Evolutionary conservation across 2,888 invertebrate genomes (phyloP), one percentile per base, ranked within the genome.

Genomic region (Steinernema carpocapsae): DNA sequence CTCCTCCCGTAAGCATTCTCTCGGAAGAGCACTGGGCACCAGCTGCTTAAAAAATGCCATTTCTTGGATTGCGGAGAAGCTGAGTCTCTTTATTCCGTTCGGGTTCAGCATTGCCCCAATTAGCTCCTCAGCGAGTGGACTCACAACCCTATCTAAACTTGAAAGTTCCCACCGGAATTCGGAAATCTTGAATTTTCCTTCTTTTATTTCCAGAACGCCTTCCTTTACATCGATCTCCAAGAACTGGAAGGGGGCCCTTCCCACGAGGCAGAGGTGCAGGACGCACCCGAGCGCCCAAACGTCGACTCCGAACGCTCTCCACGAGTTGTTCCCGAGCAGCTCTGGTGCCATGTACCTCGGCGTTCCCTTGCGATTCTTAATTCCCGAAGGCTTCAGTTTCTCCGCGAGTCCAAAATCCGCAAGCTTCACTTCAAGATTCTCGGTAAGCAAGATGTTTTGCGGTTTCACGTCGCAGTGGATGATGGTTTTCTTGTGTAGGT

Each of bases 391-490:
- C 32, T 4, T 29, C 22, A 64, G 7, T 26, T n/a, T 17, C 32
- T 64, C 64, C 12, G 64, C 64, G 10, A 64, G 37, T 1, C 64
- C 64, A 17, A 64, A 64, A 37, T 64, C 64, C 2, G 64, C 64
- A 6, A 64, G 29, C 26, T 64, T 64, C 4, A 64, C 64, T 17
- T 64, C 64, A 1, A 64, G 64, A 4, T 26, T 29, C 32, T 29
- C 32, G 1, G 64, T 64, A 17, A 64, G 64, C 24, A 64, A 29
- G 17, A 64, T 19, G n/a, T 64, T 64, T 17, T 17, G 14, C 7
- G 64, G 7, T 32, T 64, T 64, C 32, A 64, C 4, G n/a, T 64
- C 64, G 64, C 64, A 64, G 37, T 64, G 64, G 26, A 64, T 32
- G 64, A 64, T 29, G 2, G 6, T 29, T 14, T 26, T 29, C 1